These are phyloP conservation scores for Galaxea fascicularis DNA, from an alignment of 92 coral and sea anemone species.

Conservation along the genomic window DNA sequence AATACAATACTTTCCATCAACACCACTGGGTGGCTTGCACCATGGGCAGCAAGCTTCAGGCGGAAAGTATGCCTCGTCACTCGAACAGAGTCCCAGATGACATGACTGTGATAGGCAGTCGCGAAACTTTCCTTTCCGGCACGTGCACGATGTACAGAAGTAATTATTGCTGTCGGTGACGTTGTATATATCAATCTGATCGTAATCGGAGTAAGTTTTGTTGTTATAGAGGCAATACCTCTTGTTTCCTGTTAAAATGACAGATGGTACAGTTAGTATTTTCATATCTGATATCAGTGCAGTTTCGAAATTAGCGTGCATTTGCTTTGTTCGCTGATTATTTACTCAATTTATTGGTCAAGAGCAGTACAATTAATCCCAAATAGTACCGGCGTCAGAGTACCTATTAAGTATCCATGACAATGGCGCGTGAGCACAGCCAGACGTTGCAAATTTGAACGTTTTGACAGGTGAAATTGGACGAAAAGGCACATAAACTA, in stretches of 20 bases:
- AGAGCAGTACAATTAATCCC: too few species aligned
- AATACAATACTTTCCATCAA: too few species aligned
- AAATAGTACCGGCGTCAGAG: too few species aligned
- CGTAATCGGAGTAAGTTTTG: conserved; percentile 1
- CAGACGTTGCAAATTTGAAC: too few species aligned
- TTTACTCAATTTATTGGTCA: too few species aligned
- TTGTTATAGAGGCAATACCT: not conserved
- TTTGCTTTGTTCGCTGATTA: too few species aligned
- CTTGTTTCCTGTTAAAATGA: not conserved
- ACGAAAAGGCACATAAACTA: too few species aligned
- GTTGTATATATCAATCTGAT: not conserved
- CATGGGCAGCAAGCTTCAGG: not conserved
- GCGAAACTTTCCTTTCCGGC: not conserved
- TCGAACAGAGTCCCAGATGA: not conserved
- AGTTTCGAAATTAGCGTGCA: too few species aligned
- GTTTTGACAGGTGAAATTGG: too few species aligned
- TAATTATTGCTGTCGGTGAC: not conserved
- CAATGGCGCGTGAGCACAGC: too few species aligned
- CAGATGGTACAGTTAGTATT: not conserved
- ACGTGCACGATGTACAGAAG: not conserved
- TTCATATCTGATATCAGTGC: too few species aligned
- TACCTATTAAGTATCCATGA: too few species aligned
- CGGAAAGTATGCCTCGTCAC: not conserved
- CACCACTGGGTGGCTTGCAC: not conserved
- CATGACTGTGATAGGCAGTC: not conserved